A percentile compares a stretch with the other conserved stretches of the same genome.
These are phyloP conservation scores for Tetragnatha montana DNA, from an alignment of 2,888 invertebrate species.

Conservation along the genomic window DNA sequence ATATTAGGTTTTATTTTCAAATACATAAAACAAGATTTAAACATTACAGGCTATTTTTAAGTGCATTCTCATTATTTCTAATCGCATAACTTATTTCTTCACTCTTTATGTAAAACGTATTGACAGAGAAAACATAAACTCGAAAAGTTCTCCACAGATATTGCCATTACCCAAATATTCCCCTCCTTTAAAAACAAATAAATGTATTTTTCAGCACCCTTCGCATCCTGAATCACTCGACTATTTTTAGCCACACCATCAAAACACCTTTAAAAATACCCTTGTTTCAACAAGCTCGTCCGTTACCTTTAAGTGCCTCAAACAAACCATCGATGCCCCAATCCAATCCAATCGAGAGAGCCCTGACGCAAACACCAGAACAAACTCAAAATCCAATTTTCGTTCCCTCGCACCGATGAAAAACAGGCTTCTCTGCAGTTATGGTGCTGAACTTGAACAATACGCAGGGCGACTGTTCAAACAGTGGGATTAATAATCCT, in stretches of 20 bases:
- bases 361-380: slow-evolving; percentile 9
- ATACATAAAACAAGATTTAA: too few species aligned
- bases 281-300: neutral
- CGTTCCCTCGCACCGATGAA: neutral
- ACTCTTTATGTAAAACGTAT: too few species aligned
- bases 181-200: too few species aligned
- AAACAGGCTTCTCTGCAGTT: slow-evolving; percentile 8
- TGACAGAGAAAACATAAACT: too few species aligned
- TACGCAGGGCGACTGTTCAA: slow-evolving; percentile 12
- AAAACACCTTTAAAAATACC: neutral
- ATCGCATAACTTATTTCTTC: too few species aligned
- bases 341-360: neutral
- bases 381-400: neutral
- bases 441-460: neutral
- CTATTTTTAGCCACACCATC: neutral
- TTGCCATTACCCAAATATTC: too few species aligned
- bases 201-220: too few species aligned
- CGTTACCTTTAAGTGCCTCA: neutral
- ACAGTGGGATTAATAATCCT: neutral
- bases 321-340: neutral
- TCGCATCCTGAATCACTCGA: too few species aligned
- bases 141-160: too few species aligned
- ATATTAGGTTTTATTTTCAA: too few species aligned
- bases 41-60: too few species aligned
- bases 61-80: too few species aligned